Percentiles rank a stretch among this genome's conserved stretches.
Evolutionary conservation across 2,888 invertebrate species (phyloP).

Genomic region (Bugulina stolonifera): DNA sequence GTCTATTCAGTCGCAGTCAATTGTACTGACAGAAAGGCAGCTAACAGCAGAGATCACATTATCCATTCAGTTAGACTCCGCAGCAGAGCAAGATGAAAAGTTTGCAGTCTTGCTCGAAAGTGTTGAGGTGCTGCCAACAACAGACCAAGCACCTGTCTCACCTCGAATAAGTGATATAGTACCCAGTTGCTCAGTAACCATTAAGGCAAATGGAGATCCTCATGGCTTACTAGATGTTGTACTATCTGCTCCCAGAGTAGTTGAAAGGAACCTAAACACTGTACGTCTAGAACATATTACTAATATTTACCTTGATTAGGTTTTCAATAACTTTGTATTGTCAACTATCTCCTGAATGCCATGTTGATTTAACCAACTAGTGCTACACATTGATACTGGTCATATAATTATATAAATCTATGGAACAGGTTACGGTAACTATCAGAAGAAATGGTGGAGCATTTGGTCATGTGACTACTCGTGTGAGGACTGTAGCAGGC

Average conservation of each 20-base stretch:
- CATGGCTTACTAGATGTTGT: constrained; percentile 39
- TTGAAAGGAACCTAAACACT: not conserved
- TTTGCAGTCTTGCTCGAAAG: constrained; percentile 42
- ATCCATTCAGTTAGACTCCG: constrained; percentile 42
- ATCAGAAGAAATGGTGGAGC: constrained; percentile 36
- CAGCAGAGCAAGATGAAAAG: constrained; percentile 42
- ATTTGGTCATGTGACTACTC: constrained; percentile 40
- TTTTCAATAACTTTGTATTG: no score
- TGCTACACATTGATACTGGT: no score
- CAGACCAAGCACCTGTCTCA: constrained; percentile 34
- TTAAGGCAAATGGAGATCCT: constrained; percentile 45
- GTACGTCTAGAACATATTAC: no score
- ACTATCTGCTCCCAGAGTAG: not conserved
- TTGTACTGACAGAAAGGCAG: not conserved
- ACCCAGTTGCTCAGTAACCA: constrained; percentile 36
- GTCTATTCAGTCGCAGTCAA: not conserved
- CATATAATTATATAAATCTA: no score
- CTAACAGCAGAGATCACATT: constrained; percentile 7
- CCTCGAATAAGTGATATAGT: constrained; percentile 39
- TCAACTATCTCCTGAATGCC: no score
- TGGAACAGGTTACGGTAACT: not conserved
- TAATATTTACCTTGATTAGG: no score
- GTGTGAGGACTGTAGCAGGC: constrained; percentile 48
- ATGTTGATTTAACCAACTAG: no score
- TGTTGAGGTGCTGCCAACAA: constrained; percentile 42